Evolutionary conservation across 2,888 invertebrate genomes (phyloP), one percentile per base, ranked within the genome.

Genomic region (Pinctada fucata): DNA sequence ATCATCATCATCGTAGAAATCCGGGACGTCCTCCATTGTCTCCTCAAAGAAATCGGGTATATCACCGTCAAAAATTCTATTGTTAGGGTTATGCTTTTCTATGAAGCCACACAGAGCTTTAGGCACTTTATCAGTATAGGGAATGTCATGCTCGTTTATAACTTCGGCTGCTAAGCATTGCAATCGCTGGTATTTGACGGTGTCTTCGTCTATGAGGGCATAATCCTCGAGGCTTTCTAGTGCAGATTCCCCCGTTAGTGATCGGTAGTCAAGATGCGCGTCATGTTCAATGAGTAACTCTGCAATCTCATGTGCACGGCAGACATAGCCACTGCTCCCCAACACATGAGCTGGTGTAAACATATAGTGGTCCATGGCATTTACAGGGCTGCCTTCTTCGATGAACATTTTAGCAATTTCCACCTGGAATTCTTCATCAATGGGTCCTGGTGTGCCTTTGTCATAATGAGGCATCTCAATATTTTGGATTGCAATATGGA

Each of bases 11-110:
- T 58, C 31, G 31, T n/a, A 10, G 48, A 5, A 31, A 31, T 58
- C 52, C 49, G 88, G 87, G 45, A 69, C 45, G n/a, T 76, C 78
- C 5, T 72, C 16, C 86, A 90, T 88, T 31, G 31, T 31, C 31
- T 31, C 31, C 31, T 31, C 31, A 31, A 31, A 31, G 31, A 31
- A 31, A 31, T 31, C 31, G 1, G 49, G 49, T 16, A 69, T 69
- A 5, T 69, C 48, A 69, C 16, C 48, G 13, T 69, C 49, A 3
- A 16, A 6, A 3, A 69, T 49, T 4, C 16, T 49, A 50, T 69
- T 51, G 4, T 69, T 6, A 50, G 69, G 69, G 31, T 69, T 51
- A 49, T 69, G 69, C 49, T 50, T 16, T 13, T 69, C 10, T n/a
- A 69, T 69, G 49, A 69, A 69, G 16, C 51, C 69, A n/a, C 69